A percentile compares a stretch with the other conserved stretches of the same genome.
Evolutionary conservation across 2,113 vertebrate genomes (phyloP).

Genomic region (Maccullochella peelii): DNA sequence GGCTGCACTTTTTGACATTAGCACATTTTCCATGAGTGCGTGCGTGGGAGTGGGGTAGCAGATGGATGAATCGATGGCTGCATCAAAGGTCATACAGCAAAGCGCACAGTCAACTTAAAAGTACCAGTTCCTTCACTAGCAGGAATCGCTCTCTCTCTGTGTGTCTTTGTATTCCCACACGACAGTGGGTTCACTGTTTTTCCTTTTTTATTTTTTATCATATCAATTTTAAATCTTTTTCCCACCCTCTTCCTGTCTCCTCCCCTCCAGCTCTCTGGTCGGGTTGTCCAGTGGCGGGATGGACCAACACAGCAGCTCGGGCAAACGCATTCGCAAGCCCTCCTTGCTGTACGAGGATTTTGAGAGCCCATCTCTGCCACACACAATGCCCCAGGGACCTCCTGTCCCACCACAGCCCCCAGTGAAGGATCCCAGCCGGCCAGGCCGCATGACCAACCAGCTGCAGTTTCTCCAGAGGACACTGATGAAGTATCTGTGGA

Average conservation of each 20-base stretch:
- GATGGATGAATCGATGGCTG: not conserved
- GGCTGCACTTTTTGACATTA: not conserved
- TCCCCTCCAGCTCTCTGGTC: slow-evolving; percentile 71
- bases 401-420: slow-evolving; percentile 78
- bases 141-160: not conserved
- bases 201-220: not conserved
- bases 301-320: slow-evolving; percentile 79
- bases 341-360: slow-evolving; percentile 94
- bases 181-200: not conserved
- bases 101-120: not conserved
- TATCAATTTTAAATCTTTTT: not conserved
- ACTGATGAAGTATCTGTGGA: slow-evolving; percentile 92
- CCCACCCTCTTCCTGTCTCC: not conserved
- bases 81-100: not conserved
- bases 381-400: slow-evolving; percentile 76
- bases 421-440: slow-evolving; percentile 88
- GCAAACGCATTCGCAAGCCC: slow-evolving; percentile 94
- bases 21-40: not conserved
- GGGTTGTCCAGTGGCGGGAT: slow-evolving; percentile 74
- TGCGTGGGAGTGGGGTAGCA: not conserved
- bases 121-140: not conserved
- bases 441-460: slow-evolving; percentile 91
- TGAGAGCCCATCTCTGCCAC: slow-evolving; percentile 90
- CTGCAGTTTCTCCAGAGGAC: slow-evolving; percentile 94
- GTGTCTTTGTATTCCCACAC: not conserved